A percentile compares a stretch with the other conserved stretches of the same genome.
Evolutionary conservation across 2,888 invertebrate genomes (phyloP).

Genomic region (Andrena bicolor): DNA sequence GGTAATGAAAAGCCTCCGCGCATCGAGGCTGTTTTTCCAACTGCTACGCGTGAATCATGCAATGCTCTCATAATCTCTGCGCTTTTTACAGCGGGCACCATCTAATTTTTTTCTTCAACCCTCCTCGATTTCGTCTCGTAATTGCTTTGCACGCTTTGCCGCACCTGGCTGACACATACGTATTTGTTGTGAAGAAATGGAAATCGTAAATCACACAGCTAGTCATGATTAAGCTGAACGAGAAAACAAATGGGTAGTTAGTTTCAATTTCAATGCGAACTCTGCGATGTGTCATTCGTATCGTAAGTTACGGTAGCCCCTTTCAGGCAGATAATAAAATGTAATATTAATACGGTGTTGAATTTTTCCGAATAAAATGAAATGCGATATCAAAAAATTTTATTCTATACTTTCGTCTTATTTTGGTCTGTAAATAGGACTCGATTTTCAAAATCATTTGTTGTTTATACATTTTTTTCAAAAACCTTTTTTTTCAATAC

Average conservation of each 20-base stretch:
- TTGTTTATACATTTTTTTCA: neutral
- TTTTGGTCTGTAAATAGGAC: neutral
- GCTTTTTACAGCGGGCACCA: conserved; percentile 72
- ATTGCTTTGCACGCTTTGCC: conserved; percentile 68
- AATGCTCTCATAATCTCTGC: conserved; percentile 73
- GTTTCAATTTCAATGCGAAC: conserved; percentile 77
- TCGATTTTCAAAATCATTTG: neutral
- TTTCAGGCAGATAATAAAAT: neutral
- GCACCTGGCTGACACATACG: conserved; percentile 62
- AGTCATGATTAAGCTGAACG: conserved; percentile 75
- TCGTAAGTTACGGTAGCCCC: conserved; percentile 40
- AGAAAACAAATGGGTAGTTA: conserved; percentile 77
- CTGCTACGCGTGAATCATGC: conserved; percentile 72
- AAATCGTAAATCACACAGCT: conserved; percentile 76
- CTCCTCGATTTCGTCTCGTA: conserved; percentile 56
- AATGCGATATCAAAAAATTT: too few relatives aligned
- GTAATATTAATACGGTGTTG: conserved; percentile 8
- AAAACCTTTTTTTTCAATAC: neutral
- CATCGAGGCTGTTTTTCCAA: conserved; percentile 69
- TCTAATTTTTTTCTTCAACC: conserved; percentile 53
- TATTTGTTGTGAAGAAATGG: conserved; percentile 67
- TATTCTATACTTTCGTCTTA: too few relatives aligned
- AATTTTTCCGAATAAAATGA: too few relatives aligned
- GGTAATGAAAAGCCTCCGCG: conserved; percentile 56
- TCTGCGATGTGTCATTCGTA: conserved; percentile 56